Evolutionary conservation across 1,140 invertebrate species (phyloP), one percentile per base, ranked within the genome.

Genomic region (Ridgeia piscesae): DNA sequence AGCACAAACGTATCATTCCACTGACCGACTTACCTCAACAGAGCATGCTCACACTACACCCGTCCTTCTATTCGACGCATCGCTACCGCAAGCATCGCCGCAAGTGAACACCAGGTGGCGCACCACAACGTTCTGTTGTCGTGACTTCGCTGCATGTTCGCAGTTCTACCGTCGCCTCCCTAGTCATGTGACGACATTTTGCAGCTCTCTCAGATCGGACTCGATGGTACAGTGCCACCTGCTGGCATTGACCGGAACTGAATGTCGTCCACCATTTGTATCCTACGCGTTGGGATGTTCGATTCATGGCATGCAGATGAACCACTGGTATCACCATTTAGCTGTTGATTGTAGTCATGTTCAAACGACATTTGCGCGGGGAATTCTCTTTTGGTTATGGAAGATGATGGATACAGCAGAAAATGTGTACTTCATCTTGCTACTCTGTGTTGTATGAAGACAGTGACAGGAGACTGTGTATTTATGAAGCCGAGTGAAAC

Each of bases 1-100:
- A 94, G 93, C 27, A 94, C 92, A 89, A 94, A 93, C 91, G 94
- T 94, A 92, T 94, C 93, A 93, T 95, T 94, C 94, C 94, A 92
- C 89, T 94, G 93, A 93, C 94, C 34, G 93, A 93, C 93, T 93
- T 95, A 94, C 94, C 94, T 93, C 92, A 92, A 88, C 42, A 94
- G 35, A 88, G 94, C 93, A 90, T 94, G 88, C 35, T 94, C 89
- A 91, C 92, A 88, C 50, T 93, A 88, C 77, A 94, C 89, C 91
- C 93, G 89, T 89, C 93, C 35, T 89, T 94, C 90, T 93, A 94
- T 91, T 93, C 93, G 92, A 89, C 91, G 6, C 94, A 94, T 33
- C 91, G 93, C 89, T 94, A 93, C 91, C 93, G 94, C 31, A 94
- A 93, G 92, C 93, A 94, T 92, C 92, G 93, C 33, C 92, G 94